These are phyloP conservation scores for Dipodomys merriami DNA, from an alignment of 2,113 vertebrate genomes.

Conservation along the genomic window DNA sequence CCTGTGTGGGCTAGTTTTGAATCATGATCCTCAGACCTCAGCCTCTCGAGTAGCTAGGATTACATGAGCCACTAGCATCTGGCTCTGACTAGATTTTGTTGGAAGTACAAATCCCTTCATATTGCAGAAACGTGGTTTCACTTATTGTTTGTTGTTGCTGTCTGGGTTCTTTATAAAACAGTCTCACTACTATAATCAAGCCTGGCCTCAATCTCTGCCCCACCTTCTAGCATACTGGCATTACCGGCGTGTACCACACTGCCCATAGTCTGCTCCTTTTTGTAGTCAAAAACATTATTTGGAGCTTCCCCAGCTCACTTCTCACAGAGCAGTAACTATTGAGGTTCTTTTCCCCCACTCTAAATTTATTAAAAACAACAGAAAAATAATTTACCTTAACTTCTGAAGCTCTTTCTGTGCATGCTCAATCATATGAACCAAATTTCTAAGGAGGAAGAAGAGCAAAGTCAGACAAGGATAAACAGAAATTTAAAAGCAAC, in stretches of 20 bases:
- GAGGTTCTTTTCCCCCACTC: not conserved
- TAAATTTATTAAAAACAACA: conserved; percentile 30
- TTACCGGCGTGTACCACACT: not conserved
- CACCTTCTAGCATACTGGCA: not conserved
- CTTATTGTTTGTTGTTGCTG: conserved; percentile 76
- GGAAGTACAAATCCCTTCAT: conserved; percentile 98
- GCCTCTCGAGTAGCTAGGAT: no score
- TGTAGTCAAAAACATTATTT: conserved; percentile 86
- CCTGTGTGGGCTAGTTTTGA: no score
- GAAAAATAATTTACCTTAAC: conserved; percentile 89
- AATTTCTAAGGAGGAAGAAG: conserved; percentile 87
- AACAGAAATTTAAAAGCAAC: not conserved
- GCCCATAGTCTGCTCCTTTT: not conserved
- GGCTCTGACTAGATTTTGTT: conserved; percentile 47
- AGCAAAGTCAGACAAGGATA: conserved; percentile 40
- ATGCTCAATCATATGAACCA: conserved; percentile 97
- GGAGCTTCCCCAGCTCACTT: conserved; percentile 78
- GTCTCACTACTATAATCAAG: not conserved
- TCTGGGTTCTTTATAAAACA: not conserved
- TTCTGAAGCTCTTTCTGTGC: conserved; percentile 98
- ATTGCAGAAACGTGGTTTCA: conserved; percentile 96
- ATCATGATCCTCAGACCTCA: no score
- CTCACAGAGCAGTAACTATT: conserved; percentile 69
- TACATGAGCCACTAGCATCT: no score
- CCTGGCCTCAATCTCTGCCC: not conserved